Evolutionary conservation across 1,140 invertebrate genomes (phyloP).

Genomic region (Atta colombica): DNA sequence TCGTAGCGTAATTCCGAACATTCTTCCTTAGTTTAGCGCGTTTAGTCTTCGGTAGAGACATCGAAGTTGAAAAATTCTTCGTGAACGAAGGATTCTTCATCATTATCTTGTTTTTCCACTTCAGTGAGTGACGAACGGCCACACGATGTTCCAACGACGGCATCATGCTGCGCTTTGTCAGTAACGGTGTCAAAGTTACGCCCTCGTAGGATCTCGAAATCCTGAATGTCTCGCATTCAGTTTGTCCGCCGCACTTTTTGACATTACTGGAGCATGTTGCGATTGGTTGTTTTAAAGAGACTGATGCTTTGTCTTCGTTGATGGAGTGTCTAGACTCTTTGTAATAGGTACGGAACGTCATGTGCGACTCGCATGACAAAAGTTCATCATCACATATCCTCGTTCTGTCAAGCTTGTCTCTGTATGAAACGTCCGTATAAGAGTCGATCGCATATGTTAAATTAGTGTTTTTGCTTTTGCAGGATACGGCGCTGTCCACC

Average conservation of each 20-base stretch:
- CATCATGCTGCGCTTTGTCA: not conserved
- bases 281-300: not conserved
- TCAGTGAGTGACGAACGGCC: not conserved
- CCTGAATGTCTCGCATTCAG: not conserved
- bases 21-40: not conserved
- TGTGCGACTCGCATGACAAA: slow-evolving; percentile 28
- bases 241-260: not conserved
- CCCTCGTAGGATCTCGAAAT: slow-evolving; percentile 26
- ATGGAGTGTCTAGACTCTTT: slow-evolving; percentile 21
- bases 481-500: slow-evolving; percentile 32
- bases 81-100: not conserved
- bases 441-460: slow-evolving; percentile 51
- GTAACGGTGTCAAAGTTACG: not conserved
- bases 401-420: not conserved
- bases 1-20: slow-evolving; percentile 27
- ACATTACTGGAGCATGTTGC: slow-evolving; percentile 11
- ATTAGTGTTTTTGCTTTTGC: slow-evolving; percentile 42
- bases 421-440: not conserved
- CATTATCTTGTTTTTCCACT: not conserved
- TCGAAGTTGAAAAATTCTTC: not conserved
- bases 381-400: slow-evolving; percentile 19
- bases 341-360: slow-evolving; percentile 32
- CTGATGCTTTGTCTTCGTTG: not conserved
- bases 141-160: not conserved
- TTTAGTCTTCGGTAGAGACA: not conserved